Conservation (phyloP, 2,888 invertebrate species). For the Polyploca ridens region DNA sequence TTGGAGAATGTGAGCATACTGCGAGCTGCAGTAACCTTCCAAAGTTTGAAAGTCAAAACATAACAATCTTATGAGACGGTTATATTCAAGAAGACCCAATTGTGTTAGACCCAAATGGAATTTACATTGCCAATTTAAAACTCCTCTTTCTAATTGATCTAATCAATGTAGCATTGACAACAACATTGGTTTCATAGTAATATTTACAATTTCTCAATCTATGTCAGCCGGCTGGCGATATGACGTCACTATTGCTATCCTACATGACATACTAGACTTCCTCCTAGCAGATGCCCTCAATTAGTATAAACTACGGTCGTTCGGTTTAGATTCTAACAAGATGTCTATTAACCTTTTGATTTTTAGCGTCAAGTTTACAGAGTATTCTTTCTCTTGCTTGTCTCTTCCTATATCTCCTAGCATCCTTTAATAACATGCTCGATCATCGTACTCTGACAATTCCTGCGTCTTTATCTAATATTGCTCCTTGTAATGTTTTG, state of each 20-base stretch:
- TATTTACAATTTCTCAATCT: neutral
- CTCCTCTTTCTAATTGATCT: neutral
- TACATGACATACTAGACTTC: slow-evolving; percentile 1
- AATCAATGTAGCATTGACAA: slow-evolving; percentile 6
- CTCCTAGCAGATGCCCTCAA: neutral
- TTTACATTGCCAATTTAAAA: neutral
- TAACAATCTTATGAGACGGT: too few relatives aligned
- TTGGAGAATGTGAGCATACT: too few relatives aligned
- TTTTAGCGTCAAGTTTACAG: neutral
- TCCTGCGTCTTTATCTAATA: too few relatives aligned
- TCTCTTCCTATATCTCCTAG: too few relatives aligned
- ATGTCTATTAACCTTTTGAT: neutral
- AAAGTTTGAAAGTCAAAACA: too few relatives aligned
- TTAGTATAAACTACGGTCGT: neutral
- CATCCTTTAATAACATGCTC: too few relatives aligned
- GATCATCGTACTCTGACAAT: too few relatives aligned
- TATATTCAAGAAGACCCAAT: neutral
- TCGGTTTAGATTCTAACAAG: slow-evolving; percentile 1
- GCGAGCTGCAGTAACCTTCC: neutral
- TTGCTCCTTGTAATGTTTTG: too few relatives aligned
- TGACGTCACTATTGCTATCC: slow-evolving; percentile 4
- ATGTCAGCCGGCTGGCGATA: neutral
- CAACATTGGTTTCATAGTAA: neutral
- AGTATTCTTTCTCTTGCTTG: too few relatives aligned
- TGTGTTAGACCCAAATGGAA: neutral